Conservation (phyloP, 2,888 invertebrate genomes). For the Hirtodrosophila histrioides region DNA sequence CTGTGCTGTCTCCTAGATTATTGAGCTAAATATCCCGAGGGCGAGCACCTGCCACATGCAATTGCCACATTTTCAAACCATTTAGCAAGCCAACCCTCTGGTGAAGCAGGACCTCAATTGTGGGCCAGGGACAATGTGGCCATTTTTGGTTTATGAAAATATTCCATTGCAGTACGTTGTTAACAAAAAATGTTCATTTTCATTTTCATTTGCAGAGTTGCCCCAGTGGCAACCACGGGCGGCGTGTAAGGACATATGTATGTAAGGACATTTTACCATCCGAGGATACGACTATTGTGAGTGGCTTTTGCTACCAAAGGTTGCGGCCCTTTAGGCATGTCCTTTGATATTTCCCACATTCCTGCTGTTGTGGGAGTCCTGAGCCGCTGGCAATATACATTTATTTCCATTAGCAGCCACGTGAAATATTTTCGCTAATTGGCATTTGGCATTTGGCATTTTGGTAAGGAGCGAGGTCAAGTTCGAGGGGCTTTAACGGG, state of each 20-base stretch:
- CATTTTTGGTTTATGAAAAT: conserved; percentile 10
- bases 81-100: conserved; percentile 2
- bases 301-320: conserved; percentile 1
- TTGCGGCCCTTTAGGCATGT: conserved; percentile 1
- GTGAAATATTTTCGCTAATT: conserved; percentile 71
- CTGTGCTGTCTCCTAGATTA: no score
- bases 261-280: conserved; percentile 5
- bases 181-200: no score
- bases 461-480: conserved; percentile 38
- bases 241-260: conserved; percentile 4
- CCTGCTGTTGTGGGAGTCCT: background rate
- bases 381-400: conserved; percentile 43
- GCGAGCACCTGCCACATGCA: no score
- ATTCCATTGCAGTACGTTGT: background rate
- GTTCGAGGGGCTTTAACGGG: conserved; percentile 4
- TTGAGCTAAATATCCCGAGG: no score
- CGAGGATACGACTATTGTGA: no score
- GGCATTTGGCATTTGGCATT: conserved; percentile 53
- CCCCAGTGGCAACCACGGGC: background rate
- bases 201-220: no score
- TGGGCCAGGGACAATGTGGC: background rate
- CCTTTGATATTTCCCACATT: conserved; percentile 38
- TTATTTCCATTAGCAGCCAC: conserved; percentile 65
- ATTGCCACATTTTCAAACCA: background rate
- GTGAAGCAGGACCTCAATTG: background rate